phyloP scores from a whole-genome alignment of 2,113 vertebrate species.

The Forbesichthys agassizii region DNA sequence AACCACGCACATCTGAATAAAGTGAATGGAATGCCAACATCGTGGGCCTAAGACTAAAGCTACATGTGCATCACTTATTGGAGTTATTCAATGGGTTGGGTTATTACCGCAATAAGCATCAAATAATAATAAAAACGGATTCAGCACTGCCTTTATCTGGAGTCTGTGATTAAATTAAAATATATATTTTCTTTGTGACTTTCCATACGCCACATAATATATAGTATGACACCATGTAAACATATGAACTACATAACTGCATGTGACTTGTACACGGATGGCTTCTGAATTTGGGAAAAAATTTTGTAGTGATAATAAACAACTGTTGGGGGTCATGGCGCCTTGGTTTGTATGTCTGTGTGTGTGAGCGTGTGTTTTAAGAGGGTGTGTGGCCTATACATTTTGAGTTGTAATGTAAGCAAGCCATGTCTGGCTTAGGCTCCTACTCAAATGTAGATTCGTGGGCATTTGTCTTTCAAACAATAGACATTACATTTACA shows the following conservation, averaged over 20 bases:
- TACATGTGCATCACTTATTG: no score
- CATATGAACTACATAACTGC: neutral
- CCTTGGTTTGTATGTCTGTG: constrained; percentile 15
- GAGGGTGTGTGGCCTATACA: constrained; percentile 47
- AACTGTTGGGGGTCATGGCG: constrained; percentile 35
- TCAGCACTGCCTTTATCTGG: no score
- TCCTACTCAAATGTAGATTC: constrained; percentile 37
- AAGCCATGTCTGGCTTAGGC: constrained; percentile 46
- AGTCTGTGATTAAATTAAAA: no score
- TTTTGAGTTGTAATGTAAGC: constrained; percentile 68
- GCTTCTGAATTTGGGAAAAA: constrained; percentile 28
- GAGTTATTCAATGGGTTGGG: no score
- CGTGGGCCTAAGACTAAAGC: no score
- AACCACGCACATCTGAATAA: no score
- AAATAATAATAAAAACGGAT: no score
- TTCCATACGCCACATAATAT: no score
- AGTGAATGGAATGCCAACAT: no score
- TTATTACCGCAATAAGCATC: no score
- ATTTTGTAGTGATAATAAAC: constrained; percentile 48
- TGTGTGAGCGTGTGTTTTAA: constrained; percentile 26
- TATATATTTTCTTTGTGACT: no score
- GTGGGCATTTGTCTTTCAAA: constrained; percentile 65
- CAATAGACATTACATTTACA: constrained; percentile 3
- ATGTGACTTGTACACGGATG: constrained; percentile 4
- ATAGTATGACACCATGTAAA: neutral